Evolutionary conservation across 2,797 vertebrate species (phyloP).

Genomic region (Pampus argenteus): DNA sequence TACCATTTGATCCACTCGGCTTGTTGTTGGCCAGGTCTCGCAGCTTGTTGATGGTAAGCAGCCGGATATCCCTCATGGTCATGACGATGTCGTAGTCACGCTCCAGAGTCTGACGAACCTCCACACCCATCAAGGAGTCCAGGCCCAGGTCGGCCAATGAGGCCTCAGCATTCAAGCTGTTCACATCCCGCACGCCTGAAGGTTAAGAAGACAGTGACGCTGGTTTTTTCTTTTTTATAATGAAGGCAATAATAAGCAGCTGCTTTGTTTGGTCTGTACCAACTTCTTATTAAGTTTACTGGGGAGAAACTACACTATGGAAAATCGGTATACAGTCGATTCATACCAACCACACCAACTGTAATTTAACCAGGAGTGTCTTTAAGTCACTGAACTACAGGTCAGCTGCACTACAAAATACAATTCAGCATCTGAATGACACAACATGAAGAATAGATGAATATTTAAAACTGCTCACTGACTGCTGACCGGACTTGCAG

Average conservation of each 20-base stretch:
- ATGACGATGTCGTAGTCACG: constrained; percentile 92
- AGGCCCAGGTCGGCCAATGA: constrained; percentile 94
- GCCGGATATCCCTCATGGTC: constrained; percentile 93
- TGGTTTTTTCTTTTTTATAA: background rate
- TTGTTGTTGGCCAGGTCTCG: constrained; percentile 86
- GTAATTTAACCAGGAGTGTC: too few species aligned
- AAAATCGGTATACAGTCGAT: background rate
- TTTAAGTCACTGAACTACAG: too few species aligned
- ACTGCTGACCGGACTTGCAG: background rate
- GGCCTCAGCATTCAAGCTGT: constrained; percentile 86
- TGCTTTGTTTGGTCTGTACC: background rate
- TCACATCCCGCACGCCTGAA: constrained; percentile 91
- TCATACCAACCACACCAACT: background rate
- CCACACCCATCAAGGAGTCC: constrained; percentile 98
- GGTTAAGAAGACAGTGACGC: background rate
- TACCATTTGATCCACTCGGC: constrained; percentile 75
- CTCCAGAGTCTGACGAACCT: constrained; percentile 95
- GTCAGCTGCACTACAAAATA: too few species aligned
- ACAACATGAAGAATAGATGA: too few species aligned
- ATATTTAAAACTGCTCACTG: too few species aligned
- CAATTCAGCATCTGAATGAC: too few species aligned
- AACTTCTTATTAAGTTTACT: background rate
- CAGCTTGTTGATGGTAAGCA: constrained; percentile 92
- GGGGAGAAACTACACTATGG: background rate
- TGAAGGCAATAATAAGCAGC: background rate